Evolutionary conservation across 2,113 vertebrate genomes (phyloP).

Genomic region (Heloderma charlesbogerti): DNA sequence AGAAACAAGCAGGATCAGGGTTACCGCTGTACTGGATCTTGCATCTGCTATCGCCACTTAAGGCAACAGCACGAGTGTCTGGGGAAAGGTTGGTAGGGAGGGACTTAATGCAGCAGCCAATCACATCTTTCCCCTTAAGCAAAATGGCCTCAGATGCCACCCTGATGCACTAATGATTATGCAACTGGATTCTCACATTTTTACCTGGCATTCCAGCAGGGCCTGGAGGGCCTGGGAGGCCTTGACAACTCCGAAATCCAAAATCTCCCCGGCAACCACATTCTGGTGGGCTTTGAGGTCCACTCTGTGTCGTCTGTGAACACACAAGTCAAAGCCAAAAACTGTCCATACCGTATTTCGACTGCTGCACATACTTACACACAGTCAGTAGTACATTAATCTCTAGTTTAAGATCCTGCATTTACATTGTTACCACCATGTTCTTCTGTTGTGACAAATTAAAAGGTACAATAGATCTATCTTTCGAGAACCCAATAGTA

Average conservation of each 20-base stretch:
- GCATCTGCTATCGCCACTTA: neutral
- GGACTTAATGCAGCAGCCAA: too few relatives aligned
- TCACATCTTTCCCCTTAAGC: neutral
- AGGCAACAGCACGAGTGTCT: neutral
- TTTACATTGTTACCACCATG: neutral
- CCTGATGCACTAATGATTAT: neutral
- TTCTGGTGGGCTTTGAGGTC: constrained; percentile 79
- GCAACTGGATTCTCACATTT: neutral
- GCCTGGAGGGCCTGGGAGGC: constrained; percentile 80
- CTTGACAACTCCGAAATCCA: constrained; percentile 81
- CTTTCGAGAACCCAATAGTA: neutral
- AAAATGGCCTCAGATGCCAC: neutral
- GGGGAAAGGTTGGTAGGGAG: neutral
- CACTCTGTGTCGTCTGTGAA: constrained; percentile 74
- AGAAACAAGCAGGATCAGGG: neutral
- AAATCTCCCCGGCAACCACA: constrained; percentile 83
- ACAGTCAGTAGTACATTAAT: neutral
- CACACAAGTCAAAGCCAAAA: constrained; percentile 28
- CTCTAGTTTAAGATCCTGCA: neutral
- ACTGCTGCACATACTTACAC: neutral
- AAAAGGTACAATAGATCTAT: neutral
- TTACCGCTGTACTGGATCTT: neutral
- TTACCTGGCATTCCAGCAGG: constrained; percentile 86
- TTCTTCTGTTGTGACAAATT: neutral
- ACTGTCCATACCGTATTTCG: neutral